Evolutionary conservation across 2,888 invertebrate genomes (phyloP).

Genomic region (Brachyptera risi): DNA sequence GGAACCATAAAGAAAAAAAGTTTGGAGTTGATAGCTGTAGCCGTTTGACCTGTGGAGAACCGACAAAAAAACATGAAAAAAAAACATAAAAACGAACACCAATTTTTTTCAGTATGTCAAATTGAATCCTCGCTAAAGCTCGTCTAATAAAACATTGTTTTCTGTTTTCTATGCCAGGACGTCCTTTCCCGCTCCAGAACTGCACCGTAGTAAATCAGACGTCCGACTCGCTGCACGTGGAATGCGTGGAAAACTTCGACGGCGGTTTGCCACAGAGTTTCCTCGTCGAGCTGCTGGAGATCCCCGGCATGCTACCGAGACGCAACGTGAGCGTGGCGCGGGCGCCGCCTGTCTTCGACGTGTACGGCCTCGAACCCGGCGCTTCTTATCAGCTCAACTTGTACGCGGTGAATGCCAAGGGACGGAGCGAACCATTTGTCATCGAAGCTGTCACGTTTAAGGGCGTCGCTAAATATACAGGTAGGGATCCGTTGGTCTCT

Average conservation of each 20-base stretch:
- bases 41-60: no score
- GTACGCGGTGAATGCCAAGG: constrained; percentile 84
- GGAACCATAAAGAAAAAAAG: no score
- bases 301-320: constrained; percentile 60
- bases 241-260: constrained; percentile 83
- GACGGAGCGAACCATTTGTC: constrained; percentile 75
- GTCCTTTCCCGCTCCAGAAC: constrained; percentile 82
- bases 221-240: constrained; percentile 72
- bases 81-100: no score
- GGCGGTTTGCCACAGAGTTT: constrained; percentile 85
- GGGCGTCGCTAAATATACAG: constrained; percentile 82
- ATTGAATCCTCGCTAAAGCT: no score
- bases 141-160: no score
- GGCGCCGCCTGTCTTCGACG: constrained; percentile 63
- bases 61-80: no score
- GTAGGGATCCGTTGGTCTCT: no score
- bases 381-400: constrained; percentile 73
- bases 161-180: constrained; percentile 59
- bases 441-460: constrained; percentile 81
- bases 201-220: constrained; percentile 88
- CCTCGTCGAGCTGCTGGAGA: constrained; percentile 72
- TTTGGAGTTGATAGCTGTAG: no score
- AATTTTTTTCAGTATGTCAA: no score
- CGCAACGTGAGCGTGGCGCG: constrained; percentile 60
- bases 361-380: constrained; percentile 66